Conservation (phyloP, 2,888 invertebrate species). For the Drosophila merina region DNA sequence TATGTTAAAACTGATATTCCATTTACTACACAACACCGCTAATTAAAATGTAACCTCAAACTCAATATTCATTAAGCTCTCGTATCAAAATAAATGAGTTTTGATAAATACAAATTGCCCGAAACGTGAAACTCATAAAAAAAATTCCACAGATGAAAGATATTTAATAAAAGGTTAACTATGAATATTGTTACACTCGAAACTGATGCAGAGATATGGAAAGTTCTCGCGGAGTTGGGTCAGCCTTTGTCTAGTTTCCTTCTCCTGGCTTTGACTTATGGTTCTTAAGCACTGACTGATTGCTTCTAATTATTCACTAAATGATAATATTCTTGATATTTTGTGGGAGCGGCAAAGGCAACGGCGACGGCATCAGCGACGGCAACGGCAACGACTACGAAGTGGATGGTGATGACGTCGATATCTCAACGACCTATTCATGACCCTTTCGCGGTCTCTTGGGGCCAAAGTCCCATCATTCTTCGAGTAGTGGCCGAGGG, state of each 20-base stretch:
- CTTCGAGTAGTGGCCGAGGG: conserved; percentile 43
- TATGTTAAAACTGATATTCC: not conserved
- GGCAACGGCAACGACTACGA: conserved; percentile 9
- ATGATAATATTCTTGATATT: conserved; percentile 77
- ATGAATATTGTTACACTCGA: not conserved
- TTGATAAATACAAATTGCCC: not conserved
- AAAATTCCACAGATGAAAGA: not conserved
- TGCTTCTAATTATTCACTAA: conserved; percentile 82
- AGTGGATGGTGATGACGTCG: conserved; percentile 61
- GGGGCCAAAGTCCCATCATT: conserved; percentile 44
- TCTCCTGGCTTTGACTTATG: conserved; percentile 72
- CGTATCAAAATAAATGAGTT: not conserved
- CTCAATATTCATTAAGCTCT: conserved; percentile 1
- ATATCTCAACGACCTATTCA: conserved; percentile 74
- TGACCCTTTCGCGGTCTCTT: conserved; percentile 69
- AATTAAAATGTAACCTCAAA: conserved; percentile 2
- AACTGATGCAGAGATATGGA: conserved; percentile 3
- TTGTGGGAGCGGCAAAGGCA: conserved; percentile 38
- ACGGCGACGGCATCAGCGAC: not conserved
- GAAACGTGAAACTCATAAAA: conserved; percentile 1
- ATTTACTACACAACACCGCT: not conserved
- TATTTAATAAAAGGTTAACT: conserved; percentile 1
- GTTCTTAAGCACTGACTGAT: conserved; percentile 81
- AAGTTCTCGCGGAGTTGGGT: conserved; percentile 7
- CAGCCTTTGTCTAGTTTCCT: conserved; percentile 69